phyloP scores from a whole-genome alignment of 30 jellyfish, hydroid and myxozoan species.

The Aurelia sp. region DNA sequence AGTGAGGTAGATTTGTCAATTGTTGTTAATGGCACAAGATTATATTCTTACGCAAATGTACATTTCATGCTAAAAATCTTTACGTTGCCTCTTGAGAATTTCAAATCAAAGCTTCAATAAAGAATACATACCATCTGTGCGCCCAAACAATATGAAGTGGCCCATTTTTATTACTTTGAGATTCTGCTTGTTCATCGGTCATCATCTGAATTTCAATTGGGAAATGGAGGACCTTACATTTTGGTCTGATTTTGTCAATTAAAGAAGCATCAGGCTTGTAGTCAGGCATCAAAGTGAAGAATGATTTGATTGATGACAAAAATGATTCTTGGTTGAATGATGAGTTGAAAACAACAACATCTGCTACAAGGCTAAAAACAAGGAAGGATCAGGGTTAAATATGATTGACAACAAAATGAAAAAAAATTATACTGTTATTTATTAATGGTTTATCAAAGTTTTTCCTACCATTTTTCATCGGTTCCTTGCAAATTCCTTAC shows the following conservation, averaged over 20 bases:
- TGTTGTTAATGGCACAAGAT: too few relatives aligned
- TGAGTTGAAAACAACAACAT: conserved; percentile 85
- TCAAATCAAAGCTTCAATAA: neutral
- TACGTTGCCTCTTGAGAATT: neutral
- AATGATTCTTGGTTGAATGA: conserved; percentile 85
- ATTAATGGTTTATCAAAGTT: too few relatives aligned
- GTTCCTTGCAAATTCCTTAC: too few relatives aligned
- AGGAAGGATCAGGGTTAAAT: too few relatives aligned
- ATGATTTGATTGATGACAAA: conserved; percentile 56
- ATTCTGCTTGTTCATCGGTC: neutral
- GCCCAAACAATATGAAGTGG: conserved; percentile 97
- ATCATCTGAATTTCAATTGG: conserved; percentile 48
- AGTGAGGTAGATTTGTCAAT: too few relatives aligned
- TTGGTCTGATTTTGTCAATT: conserved; percentile 61
- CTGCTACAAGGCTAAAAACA: conserved; percentile 87
- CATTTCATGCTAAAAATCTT: neutral
- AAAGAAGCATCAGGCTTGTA: conserved; percentile 55
- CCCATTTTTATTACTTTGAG: neutral
- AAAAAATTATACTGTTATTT: too few relatives aligned
- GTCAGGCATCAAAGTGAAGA: conserved; percentile 88
- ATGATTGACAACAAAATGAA: too few relatives aligned
- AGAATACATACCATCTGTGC: conserved; percentile 86
- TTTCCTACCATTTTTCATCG: too few relatives aligned
- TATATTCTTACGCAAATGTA: too few relatives aligned
- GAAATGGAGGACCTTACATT: conserved; percentile 81